A percentile compares a stretch with the other conserved stretches of the same genome.
These are phyloP conservation scores for Oscarella lobularis DNA, from an alignment of 37 sponge, comb jelly and placozoan species.

Conservation along the genomic window DNA sequence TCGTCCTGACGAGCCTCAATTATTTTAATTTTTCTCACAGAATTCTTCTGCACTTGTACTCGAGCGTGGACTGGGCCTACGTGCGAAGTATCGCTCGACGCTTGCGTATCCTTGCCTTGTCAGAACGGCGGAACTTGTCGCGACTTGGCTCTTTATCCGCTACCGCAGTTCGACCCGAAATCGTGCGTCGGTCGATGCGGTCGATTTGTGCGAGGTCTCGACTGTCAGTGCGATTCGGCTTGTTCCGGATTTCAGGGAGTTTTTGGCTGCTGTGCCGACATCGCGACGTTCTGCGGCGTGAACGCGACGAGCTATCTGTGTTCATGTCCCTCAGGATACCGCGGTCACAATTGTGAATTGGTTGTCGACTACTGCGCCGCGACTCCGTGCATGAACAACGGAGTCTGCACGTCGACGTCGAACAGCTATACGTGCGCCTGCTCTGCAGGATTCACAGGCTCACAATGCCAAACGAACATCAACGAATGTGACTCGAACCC, in stretches of 20 bases:
- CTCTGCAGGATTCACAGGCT: not conserved
- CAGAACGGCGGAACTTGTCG: slow-evolving; percentile 1
- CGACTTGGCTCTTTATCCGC: not conserved
- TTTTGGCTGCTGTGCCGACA: not conserved
- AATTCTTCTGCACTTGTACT: not conserved
- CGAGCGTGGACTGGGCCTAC: not conserved
- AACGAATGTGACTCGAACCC: not conserved
- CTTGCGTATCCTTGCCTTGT: not conserved
- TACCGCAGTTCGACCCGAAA: not conserved
- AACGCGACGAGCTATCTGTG: not conserved
- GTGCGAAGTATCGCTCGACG: not conserved
- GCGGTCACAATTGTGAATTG: not conserved
- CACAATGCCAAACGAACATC: not conserved
- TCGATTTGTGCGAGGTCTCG: not conserved
- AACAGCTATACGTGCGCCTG: not conserved
- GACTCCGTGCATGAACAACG: not conserved
- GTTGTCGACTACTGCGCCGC: not conserved
- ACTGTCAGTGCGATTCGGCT: not conserved
- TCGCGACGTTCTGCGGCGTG: not conserved
- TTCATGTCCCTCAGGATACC: not conserved
- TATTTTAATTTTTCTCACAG: not conserved
- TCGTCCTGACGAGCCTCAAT: too few species aligned
- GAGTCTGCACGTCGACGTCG: not conserved
- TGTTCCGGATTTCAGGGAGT: not conserved
- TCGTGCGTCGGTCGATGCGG: not conserved